Base-by-base conservation (phyloP, 2,888 invertebrate genomes). In the Acholoe squamosa region DNA sequence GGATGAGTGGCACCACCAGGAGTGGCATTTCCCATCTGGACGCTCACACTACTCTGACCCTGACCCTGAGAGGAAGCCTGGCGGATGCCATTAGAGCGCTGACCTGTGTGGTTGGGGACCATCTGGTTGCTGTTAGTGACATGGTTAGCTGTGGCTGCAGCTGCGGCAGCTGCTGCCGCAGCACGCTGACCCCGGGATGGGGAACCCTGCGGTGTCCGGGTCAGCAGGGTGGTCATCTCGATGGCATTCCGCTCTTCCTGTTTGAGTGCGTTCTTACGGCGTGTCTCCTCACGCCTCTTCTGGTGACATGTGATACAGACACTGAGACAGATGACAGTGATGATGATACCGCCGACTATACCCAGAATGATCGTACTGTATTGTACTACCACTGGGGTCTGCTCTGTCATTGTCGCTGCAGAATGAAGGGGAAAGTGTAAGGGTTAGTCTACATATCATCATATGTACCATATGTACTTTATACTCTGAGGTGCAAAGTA, bases 311-410 rank as follows among this genome's bases (percentile, higher is more conserved):
- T 94, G 91, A 94, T 92, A 86, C 94, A 94, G 28, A 94, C 89
- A 14, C 93, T 93, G 19, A 95, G 93, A 80, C 92, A 88, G 28
- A 94, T 91, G 28, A 94, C 92, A 56, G 94, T 94, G 67, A 95
- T 84, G 71, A 95, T 91, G 54, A 94, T 91, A 0, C 94, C 94
- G 0, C 94, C 94, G n/a, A 95, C 93, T 14, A 93, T 93, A 0
- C 93, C 94, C n/a, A 94, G 92, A 33, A 94, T 93, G 71, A 95
- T 94, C 3, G 93, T 92, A 92, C 94, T 93, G 84, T 92, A 92
- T 14, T 86, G 91, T 1, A 89, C 88, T 22, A 89, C 84, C 19
- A 71, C 77, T 12, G 91, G 52, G 34, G 71, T 71, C 77, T 76
- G 61, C 54, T 93, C 89, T 0, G 94, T 93, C 33, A 94, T 91